Base-by-base conservation (phyloP, 2,797 vertebrate genomes). In the Lateolabrax maculatus region DNA sequence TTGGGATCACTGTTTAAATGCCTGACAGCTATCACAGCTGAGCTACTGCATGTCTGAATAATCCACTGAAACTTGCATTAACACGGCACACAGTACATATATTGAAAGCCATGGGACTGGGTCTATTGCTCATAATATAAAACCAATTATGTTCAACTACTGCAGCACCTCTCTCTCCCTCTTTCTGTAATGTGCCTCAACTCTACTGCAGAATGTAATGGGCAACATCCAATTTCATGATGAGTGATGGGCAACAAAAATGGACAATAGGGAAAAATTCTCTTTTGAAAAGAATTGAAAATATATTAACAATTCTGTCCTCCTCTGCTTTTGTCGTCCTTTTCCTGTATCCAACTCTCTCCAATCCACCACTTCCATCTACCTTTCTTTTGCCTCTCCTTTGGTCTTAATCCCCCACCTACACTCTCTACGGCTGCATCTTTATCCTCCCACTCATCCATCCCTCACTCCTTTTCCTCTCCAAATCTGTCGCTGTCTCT, bases 1-100 rank as follows among this genome's bases (percentile, higher is more conserved):
- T 92, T 46, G 18, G 77, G 89, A 87, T 86, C 81, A 34, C 80
- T 75, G 84, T 89, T 89, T 89, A 83, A 87, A 89, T 84, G 82
- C 79, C 88, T 85, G 89, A 83, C 79, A 89, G 85, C 88, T 76
- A 86, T 80, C 79, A 74, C 72, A 81, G 84, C 82, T 81, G 67
- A 83, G 67, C 71, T 61, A 65, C 79, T 53, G 78, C 72, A 80
- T 77, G 82, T 81, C 79, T 72, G 77, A 75, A 80, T 77, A 87
- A 77, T 65, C 69, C 57, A 46, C 76, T 79, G 64, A 60, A 66
- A 72, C 66, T 77, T 72, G 70, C 65, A 74, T 79, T 74, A 79
- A 71, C 63, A 27, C 39, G 4, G 58, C 52, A 36, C 19, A 60
- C 36, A 56, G 66, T 29, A 31, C 36, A 72, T 82, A 39, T 71